Base-by-base conservation (phyloP, 2,888 invertebrate species). In the Hypercompe scribonia region DNA sequence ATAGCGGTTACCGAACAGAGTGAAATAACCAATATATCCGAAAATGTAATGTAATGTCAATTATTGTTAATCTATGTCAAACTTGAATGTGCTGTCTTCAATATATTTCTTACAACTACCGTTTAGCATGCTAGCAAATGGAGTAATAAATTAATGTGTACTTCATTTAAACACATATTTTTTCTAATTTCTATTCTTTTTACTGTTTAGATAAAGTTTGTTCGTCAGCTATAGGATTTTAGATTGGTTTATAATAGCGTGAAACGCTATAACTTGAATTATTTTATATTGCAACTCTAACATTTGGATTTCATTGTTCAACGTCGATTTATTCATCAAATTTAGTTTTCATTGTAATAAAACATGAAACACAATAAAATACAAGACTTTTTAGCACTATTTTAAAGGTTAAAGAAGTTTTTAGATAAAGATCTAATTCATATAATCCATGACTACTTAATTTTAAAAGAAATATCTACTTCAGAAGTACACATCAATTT, bases 1-100 rank as follows among this genome's bases (percentile, higher is more conserved):
- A 73, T 39, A 11, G 21, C 31, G 77, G 84, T 84, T 86, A 84
- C 86, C 79, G 80, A 71, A 58, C 31, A 69, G 71, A 74, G 77
- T 78, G 74, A 78, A 82, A 77, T 81, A 78, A 81, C 81, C 81
- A 81, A 80, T 81, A 80, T 82, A 67, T 68, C 39, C n/a, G 39
- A 42, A 46, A 61, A 66, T 70, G 28, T 58, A 73, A 69, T 74
- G 67, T 82, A 79, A 33, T 80, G 82, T 84, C 82, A 82, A 84
- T 84, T 84, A 82, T 74, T 73, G 54, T 76, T 36, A 71, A 74
- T 68, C n/a, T 71, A 61, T 42, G 78, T 69, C 67, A 63, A 71
- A 73, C 39, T 24, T 33, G 64, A 46, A 68, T 54, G 54, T 34
- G n/a, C 34, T 54, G 34, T n/a, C 13, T 54, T 34, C n/a, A 10